Conservation (phyloP, 2,113 vertebrate species). For the Heptranchias perlo region DNA sequence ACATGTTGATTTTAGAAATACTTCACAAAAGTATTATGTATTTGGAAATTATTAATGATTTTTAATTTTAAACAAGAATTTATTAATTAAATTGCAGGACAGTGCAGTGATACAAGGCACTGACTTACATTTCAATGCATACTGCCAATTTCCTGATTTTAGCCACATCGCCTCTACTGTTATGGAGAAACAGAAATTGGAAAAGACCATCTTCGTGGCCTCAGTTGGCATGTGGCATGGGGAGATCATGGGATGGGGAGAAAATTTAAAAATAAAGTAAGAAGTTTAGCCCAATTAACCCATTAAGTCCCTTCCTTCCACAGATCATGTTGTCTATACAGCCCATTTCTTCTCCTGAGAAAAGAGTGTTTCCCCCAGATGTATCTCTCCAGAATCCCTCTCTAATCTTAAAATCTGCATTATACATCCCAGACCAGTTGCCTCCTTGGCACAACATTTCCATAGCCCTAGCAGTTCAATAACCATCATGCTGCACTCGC, state of each 20-base stretch:
- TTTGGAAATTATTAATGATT: background rate
- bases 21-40: background rate
- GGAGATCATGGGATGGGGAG: background rate
- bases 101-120: background rate
- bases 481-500: background rate
- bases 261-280: background rate
- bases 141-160: background rate
- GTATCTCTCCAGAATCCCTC: background rate
- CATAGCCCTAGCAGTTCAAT: background rate
- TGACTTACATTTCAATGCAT: background rate
- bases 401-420: background rate
- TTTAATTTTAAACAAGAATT: background rate
- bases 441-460: background rate
- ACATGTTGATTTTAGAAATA: background rate
- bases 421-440: background rate
- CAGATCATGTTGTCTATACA: background rate
- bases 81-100: background rate
- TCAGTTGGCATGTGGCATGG: background rate
- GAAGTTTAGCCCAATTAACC: background rate
- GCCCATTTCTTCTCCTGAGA: background rate
- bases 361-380: background rate
- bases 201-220: background rate
- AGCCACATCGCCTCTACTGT: background rate
- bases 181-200: background rate
- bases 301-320: background rate